Evolutionary conservation across 2,888 invertebrate species (phyloP).

Genomic region (Coremacera marginata): DNA sequence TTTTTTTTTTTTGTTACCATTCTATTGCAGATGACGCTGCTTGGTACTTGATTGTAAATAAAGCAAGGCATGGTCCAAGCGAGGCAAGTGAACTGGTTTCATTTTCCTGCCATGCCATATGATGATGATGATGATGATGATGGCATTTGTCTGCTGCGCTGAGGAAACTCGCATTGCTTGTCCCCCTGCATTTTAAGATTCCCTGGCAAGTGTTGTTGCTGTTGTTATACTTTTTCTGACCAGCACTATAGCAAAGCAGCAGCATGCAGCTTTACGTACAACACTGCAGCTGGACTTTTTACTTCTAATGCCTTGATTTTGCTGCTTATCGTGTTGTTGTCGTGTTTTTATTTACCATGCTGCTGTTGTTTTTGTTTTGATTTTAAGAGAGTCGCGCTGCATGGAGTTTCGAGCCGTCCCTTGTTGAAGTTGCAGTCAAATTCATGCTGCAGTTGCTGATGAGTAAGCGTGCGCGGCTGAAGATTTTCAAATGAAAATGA

Average conservation of each 20-base stretch:
- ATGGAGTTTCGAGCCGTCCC: neutral
- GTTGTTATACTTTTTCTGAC: neutral
- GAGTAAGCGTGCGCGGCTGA: constrained; percentile 11
- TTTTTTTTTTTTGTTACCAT: constrained; percentile 31
- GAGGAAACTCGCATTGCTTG: constrained; percentile 15
- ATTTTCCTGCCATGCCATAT: constrained; percentile 32
- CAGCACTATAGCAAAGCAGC: neutral
- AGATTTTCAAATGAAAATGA: constrained; percentile 54
- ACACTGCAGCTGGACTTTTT: neutral
- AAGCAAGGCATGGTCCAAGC: constrained; percentile 1
- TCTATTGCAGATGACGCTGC: constrained; percentile 35
- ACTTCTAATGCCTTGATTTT: constrained; percentile 16
- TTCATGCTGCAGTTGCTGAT: neutral
- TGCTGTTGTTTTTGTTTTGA: constrained; percentile 30
- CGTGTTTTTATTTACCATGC: neutral
- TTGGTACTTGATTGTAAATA: neutral
- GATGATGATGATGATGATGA: neutral
- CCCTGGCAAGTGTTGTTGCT: constrained; percentile 22
- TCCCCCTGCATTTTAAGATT: neutral
- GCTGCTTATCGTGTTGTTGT: neutral
- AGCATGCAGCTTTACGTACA: neutral
- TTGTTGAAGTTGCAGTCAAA: neutral
- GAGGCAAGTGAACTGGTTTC: constrained; percentile 45
- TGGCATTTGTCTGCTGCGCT: constrained; percentile 9
- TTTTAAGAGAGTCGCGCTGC: neutral